Evolutionary conservation across 2,113 vertebrate species (phyloP), one percentile per base, ranked within the genome.

Genomic region (Catharus bicknelli): DNA sequence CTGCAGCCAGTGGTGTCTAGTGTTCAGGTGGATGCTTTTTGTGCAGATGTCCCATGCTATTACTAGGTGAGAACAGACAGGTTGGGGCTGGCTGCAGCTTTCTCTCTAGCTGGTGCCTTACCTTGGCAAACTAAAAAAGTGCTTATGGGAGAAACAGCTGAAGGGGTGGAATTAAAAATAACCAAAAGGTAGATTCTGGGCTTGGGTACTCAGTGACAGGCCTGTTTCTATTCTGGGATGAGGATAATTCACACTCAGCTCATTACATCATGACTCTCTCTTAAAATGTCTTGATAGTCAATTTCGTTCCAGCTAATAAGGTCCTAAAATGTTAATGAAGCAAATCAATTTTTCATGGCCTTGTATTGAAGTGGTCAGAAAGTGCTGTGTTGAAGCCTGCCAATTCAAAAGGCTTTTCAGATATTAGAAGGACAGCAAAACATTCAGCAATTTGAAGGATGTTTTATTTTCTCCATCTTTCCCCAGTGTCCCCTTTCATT

Each of bases 281-380:
- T 92, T 92, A 94, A 91, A 95, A 95, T 94, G 94, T 89, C 87
- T 82, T 91, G 89, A 87, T 81, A 90, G 89, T 85, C 74, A 76
- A 89, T 94, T 96, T 91, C 5, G n/a, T 93, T 96, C 50, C 67
- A 80, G 91, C 63, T 95, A 89, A 95, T 94, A 95, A 95, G 38
- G 59, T 83, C 79, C 87, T 96, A 83, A 96, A 96, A 96, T 95
- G 96, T 94, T 96, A 96, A 96, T 94, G 96, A 95, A 84, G 84
- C 55, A 66, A 92, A 93, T 96, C 62, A 95, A 96, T 96, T 96
- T 96, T 96, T 95, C 88, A 96, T 96, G 83, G 73, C 80, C 92
- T 93, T 92, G 63, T 90, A 45, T n/a, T 80, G 74, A 75, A 51
- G 78, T 89, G 15, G 2, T 90, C 75, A 85, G 67, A 82, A 92